A percentile compares a stretch with the other conserved stretches of the same genome.
Evolutionary conservation across 2,888 invertebrate genomes (phyloP).

Genomic region (Trissolcus brochymenae): DNA sequence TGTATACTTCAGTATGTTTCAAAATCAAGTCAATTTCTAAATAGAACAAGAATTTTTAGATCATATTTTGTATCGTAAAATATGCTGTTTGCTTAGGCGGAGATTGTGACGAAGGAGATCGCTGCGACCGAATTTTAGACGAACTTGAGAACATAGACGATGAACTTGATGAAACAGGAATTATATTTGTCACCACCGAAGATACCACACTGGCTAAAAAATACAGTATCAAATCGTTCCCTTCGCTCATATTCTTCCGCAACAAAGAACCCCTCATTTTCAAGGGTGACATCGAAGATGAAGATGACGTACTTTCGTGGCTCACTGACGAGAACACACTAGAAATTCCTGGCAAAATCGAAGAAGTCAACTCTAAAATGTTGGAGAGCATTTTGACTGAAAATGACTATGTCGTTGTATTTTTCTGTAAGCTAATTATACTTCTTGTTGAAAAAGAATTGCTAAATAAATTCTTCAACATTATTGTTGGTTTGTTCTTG

Average conservation of each 20-base stretch:
- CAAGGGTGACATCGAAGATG: conserved; percentile 91
- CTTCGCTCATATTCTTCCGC: conserved; percentile 91
- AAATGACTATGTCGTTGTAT: conserved; percentile 92
- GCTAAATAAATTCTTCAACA: neutral
- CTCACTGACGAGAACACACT: conserved; percentile 92
- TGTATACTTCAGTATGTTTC: conserved; percentile 90
- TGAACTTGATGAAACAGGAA: conserved; percentile 93
- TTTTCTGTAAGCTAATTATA: conserved; percentile 86
- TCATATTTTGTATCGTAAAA: neutral
- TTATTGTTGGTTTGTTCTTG: neutral
- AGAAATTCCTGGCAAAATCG: conserved; percentile 94
- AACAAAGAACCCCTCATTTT: conserved; percentile 92
- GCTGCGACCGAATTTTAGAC: conserved; percentile 89
- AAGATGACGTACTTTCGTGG: conserved; percentile 94
- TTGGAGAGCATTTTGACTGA: conserved; percentile 91
- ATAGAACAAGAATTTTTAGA: no score
- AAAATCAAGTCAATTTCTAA: neutral
- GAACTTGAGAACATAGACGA: conserved; percentile 95
- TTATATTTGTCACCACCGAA: conserved; percentile 95
- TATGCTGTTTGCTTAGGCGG: conserved; percentile 78
- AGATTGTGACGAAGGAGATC: conserved; percentile 90
- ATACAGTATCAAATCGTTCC: conserved; percentile 89
- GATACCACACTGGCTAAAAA: conserved; percentile 88
- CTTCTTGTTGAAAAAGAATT: no score
- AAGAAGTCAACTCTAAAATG: conserved; percentile 94